These are phyloP conservation scores for Podargus strigoides DNA, from an alignment of 2,797 vertebrate species.

Conservation along the genomic window DNA sequence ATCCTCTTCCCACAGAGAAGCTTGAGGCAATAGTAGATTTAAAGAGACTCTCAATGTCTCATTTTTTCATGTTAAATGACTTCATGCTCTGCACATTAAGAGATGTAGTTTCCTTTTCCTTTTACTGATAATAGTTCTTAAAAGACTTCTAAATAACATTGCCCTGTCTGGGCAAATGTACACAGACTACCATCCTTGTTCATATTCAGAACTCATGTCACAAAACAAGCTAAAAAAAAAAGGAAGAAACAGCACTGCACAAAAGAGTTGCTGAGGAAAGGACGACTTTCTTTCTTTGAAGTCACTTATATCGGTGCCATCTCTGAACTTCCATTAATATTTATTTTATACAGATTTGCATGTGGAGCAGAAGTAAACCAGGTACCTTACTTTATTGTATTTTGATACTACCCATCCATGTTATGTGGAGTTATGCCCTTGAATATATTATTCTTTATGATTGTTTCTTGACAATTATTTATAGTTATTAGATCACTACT, in stretches of 20 bases:
- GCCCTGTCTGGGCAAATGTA: not conserved
- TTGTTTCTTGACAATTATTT: not conserved
- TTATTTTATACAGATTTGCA: not conserved
- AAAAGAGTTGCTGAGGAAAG: not conserved
- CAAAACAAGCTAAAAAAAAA: not conserved
- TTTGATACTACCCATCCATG: not conserved
- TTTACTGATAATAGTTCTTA: not conserved
- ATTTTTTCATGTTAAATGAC: constrained; percentile 8
- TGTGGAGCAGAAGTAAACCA: not conserved
- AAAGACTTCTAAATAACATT: not conserved
- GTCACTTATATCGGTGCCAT: not conserved
- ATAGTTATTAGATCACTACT: not conserved
- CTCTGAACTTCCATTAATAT: not conserved
- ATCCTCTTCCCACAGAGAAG: not conserved
- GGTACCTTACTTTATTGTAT: not conserved
- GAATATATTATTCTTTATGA: not conserved
- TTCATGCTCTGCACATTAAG: constrained; percentile 20
- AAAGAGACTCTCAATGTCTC: not conserved
- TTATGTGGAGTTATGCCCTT: not conserved
- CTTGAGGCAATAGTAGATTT: constrained; percentile 16
- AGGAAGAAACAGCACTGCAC: fast-evolving
- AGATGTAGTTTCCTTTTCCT: not conserved
- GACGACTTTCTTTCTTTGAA: not conserved
- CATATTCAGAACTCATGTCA: not conserved
- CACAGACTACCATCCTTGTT: not conserved